Base-by-base conservation (phyloP, 1,140 invertebrate species). In the Brachionus angularis region DNA sequence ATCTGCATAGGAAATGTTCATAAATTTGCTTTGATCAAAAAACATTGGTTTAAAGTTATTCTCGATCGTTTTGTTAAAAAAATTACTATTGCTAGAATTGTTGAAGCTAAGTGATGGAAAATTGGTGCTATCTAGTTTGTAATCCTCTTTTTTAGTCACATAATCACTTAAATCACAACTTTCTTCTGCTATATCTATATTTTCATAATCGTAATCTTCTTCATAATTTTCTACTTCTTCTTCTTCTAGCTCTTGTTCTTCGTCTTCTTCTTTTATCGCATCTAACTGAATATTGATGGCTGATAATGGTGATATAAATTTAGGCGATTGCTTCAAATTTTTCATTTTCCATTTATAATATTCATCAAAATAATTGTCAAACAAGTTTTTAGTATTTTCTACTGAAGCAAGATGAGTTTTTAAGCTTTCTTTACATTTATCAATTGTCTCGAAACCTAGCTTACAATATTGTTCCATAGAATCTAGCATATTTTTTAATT, bases 261-360 rank as follows among this genome's bases (percentile, higher is more conserved):
- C 53, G 21, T 58, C 53, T 21, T 58, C 53, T 16, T 58, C 53
- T 58, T 58, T 58, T 4, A 58, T 58, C 10, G 53, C 53, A n/a
- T 58, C 53, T 5, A 58, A n/a, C n/a, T 58, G 34, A 25, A 23
- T 39, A 8, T 58, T 58, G 5, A 58, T 34, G 5, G 53, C 53
- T 1, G 53, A 16, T n/a, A 58, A 58, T 36, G 53, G 53, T 36
- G 53, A 58, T 4, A 23, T 23, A 23, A 58, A 58, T 23, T 23
- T 58, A 14, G 53, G 39, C 27, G 53, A 58, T 12, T 29, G 33
- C 14, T n/a, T 58, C 27, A 58, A 39, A 42, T 23, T 58, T 36
- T 58, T 31, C 23, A 58, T 58, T 33, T 18, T 36, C 7, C 21
- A 23, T 39, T 58, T 58, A n/a, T 58, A 58, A 21, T 39, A 58